Evolutionary conservation across 2,797 vertebrate species (phyloP).

Genomic region (Enteromius radiatus): DNA sequence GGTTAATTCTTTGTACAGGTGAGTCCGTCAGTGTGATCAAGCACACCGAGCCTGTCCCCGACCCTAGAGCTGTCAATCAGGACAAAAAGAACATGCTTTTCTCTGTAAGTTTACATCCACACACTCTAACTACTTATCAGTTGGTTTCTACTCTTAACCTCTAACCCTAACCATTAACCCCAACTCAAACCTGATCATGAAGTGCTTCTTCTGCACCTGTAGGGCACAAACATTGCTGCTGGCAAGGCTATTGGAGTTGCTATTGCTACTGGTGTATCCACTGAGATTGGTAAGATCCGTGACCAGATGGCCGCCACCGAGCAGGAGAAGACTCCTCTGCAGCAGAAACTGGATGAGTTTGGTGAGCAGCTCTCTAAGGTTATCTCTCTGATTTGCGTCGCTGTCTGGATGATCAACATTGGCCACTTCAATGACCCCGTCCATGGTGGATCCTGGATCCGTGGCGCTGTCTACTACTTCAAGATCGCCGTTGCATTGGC

Average conservation of each 20-base stretch:
- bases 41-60: conserved; percentile 89
- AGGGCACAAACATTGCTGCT: conserved; percentile 95
- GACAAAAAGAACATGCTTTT: conserved; percentile 99
- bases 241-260: conserved; percentile 91
- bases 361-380: conserved; percentile 97
- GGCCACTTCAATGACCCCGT: conserved; percentile 96
- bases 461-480: conserved; percentile 95
- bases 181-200: no score
- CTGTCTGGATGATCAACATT: conserved; percentile 97
- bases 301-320: conserved; percentile 96
- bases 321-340: conserved; percentile 95
- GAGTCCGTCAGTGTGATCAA: conserved; percentile 98
- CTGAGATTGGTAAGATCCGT: conserved; percentile 96
- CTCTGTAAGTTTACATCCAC: conserved; percentile 82
- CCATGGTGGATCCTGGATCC: conserved; percentile 95
- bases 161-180: not conserved
- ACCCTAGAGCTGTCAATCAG: conserved; percentile 94
- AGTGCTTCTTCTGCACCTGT: not conserved
- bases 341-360: conserved; percentile 95
- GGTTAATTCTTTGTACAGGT: conserved; percentile 72
- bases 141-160: not conserved
- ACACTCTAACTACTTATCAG: not conserved
- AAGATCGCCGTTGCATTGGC: conserved; percentile 95
- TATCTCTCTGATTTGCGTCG: conserved; percentile 93
- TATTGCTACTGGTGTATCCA: conserved; percentile 87